A percentile compares a stretch with the other conserved stretches of the same genome.
phyloP scores from a whole-genome alignment of 2,888 invertebrate species.

The Ornithoptera alexandrae region DNA sequence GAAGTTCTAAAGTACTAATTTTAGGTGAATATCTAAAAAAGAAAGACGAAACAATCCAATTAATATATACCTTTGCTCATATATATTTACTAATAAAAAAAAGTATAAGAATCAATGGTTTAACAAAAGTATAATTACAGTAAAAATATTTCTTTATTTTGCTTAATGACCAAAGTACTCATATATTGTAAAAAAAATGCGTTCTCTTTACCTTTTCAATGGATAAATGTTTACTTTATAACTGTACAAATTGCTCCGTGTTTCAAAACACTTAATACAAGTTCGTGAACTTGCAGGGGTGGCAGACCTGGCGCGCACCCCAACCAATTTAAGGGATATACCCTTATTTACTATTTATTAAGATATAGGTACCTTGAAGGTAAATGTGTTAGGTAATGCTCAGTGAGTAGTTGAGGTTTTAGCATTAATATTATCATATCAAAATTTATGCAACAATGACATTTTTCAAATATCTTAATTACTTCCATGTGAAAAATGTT shows the following conservation, averaged over 20 bases:
- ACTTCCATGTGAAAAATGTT: too few species aligned
- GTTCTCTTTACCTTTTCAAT: conserved; percentile 9
- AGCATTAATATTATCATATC: background rate
- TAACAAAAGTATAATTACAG: background rate
- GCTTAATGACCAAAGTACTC: conserved; percentile 6
- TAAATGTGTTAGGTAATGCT: background rate
- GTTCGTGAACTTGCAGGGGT: conserved; percentile 17
- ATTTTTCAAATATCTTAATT: too few species aligned
- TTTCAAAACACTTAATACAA: conserved; percentile 24
- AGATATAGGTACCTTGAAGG: background rate
- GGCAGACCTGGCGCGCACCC: conserved; percentile 35
- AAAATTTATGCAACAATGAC: background rate
- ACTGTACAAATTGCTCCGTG: conserved; percentile 5
- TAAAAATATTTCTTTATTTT: background rate
- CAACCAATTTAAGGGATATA: conserved; percentile 47
- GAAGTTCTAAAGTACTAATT: too few species aligned
- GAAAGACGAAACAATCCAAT: too few species aligned
- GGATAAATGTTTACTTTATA: conserved; percentile 14
- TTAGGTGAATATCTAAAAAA: too few species aligned
- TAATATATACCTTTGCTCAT: background rate
- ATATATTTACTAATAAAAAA: background rate
- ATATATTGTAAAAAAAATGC: background rate
- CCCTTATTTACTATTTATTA: conserved; percentile 36
- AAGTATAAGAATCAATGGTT: background rate
- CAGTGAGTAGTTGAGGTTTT: background rate